Conservation (phyloP, 2,113 vertebrate species). For the Echinops telfairi region DNA sequence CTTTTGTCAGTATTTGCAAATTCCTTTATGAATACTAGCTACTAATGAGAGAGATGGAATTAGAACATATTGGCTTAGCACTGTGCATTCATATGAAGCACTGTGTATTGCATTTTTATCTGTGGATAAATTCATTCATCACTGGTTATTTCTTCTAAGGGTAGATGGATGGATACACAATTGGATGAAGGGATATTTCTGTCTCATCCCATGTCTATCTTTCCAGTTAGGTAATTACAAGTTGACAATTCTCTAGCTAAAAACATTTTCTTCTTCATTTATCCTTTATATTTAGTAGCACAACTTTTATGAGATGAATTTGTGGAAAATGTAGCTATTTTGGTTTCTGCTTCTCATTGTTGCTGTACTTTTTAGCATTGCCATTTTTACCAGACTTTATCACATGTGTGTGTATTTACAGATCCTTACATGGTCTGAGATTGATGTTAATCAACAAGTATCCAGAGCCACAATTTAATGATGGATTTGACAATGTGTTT, state of each 20-base stretch:
- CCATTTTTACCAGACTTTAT: neutral
- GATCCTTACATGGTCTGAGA: neutral
- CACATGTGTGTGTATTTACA: neutral
- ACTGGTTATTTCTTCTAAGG: neutral
- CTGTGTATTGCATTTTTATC: accelerated
- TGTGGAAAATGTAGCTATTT: neutral
- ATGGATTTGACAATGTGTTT: neutral
- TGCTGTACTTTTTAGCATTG: neutral
- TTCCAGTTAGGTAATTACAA: neutral
- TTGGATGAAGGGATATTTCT: neutral
- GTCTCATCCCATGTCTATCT: neutral
- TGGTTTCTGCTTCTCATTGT: neutral
- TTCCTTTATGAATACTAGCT: neutral
- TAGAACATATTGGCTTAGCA: neutral
- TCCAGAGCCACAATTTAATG: slow-evolving; percentile 41
- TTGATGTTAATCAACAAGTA: neutral
- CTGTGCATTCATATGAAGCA: accelerated
- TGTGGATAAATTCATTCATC: neutral
- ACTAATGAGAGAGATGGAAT: neutral
- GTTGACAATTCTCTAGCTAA: neutral
- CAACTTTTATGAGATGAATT: neutral
- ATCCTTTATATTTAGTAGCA: neutral
- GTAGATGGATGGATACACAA: neutral
- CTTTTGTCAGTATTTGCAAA: neutral
- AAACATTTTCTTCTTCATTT: neutral